phyloP scores from a whole-genome alignment of 2,888 invertebrate species.

The Laothoe populi region DNA sequence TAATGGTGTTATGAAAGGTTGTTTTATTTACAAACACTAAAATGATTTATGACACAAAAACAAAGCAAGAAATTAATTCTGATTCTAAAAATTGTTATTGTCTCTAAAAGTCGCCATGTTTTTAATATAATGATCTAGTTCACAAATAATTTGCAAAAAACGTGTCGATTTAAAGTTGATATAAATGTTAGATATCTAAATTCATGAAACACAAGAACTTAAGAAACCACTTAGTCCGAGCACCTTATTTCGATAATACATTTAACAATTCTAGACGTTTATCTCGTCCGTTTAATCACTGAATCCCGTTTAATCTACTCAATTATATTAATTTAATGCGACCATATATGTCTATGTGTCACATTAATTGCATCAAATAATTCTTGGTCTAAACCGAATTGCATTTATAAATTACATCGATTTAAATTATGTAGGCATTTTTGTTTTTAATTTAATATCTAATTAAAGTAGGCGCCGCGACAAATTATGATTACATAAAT shows the following conservation, averaged over 20 bases:
- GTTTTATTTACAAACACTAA: not conserved
- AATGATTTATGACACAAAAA: not conserved
- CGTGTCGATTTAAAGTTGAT: not conserved
- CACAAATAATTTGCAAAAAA: not conserved
- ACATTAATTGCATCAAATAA: constrained; percentile 21
- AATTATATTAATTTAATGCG: constrained; percentile 22
- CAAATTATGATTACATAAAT: constrained; percentile 14
- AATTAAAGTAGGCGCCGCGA: not conserved
- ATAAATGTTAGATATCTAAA: not conserved
- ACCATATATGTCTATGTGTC: constrained; percentile 16
- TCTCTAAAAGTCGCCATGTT: no score
- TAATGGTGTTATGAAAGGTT: not conserved
- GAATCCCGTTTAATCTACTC: constrained; percentile 14
- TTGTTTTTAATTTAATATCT: not conserved
- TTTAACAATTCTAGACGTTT: not conserved
- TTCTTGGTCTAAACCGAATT: constrained; percentile 12
- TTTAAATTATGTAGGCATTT: constrained; percentile 2
- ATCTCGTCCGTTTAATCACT: constrained; percentile 1
- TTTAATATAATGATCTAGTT: not conserved
- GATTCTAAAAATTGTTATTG: not conserved
- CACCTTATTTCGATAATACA: not conserved
- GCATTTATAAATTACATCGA: constrained; percentile 2
- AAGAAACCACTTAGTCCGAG: not conserved
- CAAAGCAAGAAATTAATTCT: not conserved
- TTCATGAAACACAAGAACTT: not conserved